Base-by-base conservation (phyloP, 2,888 invertebrate genomes). In the Celastrina argiolus region DNA sequence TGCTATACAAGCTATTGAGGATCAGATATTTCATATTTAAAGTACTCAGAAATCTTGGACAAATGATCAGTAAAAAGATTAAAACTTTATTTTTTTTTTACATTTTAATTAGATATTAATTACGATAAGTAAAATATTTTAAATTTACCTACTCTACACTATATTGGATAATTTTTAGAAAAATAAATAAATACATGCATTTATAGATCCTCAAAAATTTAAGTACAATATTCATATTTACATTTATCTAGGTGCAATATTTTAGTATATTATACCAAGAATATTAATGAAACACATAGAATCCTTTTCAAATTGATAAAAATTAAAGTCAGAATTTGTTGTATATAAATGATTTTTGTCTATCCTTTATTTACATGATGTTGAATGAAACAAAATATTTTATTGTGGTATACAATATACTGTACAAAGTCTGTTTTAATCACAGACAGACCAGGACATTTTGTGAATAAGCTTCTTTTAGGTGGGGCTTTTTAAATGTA, bases 161-260 rank as follows among this genome's bases (percentile, higher is more conserved):
- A 61, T 34, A 36, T 6, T 61, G 22, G 39, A 61, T 61, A 36
- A 51, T 18, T 39, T 61, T 61, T 61, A 61, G 28, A 67, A 65
- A 67, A 42, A 45, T 31, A 64, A 22, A 56, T 66, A 61, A 66
- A 51, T 56, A 69, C 41, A 67, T 69, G 70, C 76, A 73, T 72
- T 70, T 77, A 82, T 79, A 81, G 80, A 79, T 79, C 85, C 85
- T 76, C 77, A 73, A 74, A 51, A 75, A 75, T 80, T 88, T 90
- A 90, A 90, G 90, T 90, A 90, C 90, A 86, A 82, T 80, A 81
- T 82, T 83, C 83, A 84, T 88, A 89, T 88, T 85, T 87, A 88
- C 85, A 89, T 74, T 80, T 79, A 78, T 78, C 81, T 79, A 73
- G 68, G 68, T 68, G 66, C 80, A 51, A 83, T 28, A 64, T 42